A percentile compares a stretch with the other conserved stretches of the same genome.
phyloP scores from a whole-genome alignment of 2,113 vertebrate species.

The Melospiza melodia region DNA sequence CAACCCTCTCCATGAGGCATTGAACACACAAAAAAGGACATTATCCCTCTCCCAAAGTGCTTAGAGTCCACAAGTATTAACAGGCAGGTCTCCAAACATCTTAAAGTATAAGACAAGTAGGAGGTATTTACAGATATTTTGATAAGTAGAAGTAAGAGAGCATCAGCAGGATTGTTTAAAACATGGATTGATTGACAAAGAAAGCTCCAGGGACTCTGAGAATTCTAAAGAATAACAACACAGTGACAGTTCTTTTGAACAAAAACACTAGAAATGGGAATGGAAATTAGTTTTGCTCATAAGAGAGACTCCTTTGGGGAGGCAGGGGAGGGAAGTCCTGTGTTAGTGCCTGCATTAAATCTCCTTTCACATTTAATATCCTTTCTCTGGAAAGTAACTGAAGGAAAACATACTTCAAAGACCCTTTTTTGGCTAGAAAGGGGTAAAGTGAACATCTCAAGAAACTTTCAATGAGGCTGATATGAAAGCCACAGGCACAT shows the following conservation, averaged over 20 bases:
- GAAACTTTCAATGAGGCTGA: background rate
- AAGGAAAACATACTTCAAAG: background rate
- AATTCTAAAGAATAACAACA: background rate
- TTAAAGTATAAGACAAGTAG: background rate
- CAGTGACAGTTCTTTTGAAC: background rate
- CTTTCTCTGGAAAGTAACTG: background rate
- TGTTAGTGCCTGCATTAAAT: background rate
- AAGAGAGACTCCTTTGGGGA: background rate
- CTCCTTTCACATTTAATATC: background rate
- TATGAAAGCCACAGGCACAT: background rate
- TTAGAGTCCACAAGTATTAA: background rate
- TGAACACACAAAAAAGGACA: accelerated
- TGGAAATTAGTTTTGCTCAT: background rate
- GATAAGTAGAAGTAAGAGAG: background rate
- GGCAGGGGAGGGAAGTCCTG: background rate
- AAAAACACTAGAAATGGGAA: background rate
- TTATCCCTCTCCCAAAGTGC: background rate
- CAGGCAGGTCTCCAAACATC: background rate
- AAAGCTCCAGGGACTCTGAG: background rate
- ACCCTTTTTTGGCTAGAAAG: background rate
- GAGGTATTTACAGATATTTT: background rate
- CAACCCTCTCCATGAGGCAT: background rate
- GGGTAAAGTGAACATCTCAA: background rate
- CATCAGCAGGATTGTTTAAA: background rate
- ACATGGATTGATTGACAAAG: background rate